These are phyloP conservation scores for Hylomyscus alleni DNA, from an alignment of 2,797 vertebrate genomes.

Conservation along the genomic window DNA sequence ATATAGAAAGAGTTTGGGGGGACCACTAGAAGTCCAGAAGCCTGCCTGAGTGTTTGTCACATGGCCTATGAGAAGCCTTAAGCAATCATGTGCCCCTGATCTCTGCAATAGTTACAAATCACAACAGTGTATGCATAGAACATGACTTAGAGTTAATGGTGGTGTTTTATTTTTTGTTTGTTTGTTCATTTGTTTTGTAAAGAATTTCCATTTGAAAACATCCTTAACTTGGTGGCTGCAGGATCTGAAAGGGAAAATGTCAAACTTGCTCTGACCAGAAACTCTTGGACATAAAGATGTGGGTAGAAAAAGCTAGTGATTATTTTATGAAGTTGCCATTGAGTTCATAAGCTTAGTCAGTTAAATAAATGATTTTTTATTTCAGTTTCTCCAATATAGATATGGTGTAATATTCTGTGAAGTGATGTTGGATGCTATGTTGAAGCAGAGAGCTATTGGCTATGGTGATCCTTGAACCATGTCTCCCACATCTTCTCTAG, in stretches of 20 bases:
- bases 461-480: neutral
- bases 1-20: neutral
- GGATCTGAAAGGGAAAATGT: constrained; percentile 48
- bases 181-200: neutral
- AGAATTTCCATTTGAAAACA: constrained; percentile 60
- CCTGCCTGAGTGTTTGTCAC: neutral
- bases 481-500: neutral
- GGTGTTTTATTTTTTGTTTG: neutral
- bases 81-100: neutral
- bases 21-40: neutral
- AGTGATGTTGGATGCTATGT: neutral
- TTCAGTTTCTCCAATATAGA: neutral
- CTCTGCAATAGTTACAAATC: neutral
- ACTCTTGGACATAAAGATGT: neutral
- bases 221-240: neutral
- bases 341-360: neutral
- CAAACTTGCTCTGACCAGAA: constrained; percentile 3
- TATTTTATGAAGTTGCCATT: neutral
- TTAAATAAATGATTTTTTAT: neutral
- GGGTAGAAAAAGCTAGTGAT: neutral
- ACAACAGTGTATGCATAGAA: neutral
- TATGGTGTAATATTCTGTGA: neutral
- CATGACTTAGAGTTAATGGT: neutral
- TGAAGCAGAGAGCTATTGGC: neutral
- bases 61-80: neutral